Conservation (phyloP, 37 sponge, comb jelly and placozoan species). For the Lycopodina hypogea region DNA sequence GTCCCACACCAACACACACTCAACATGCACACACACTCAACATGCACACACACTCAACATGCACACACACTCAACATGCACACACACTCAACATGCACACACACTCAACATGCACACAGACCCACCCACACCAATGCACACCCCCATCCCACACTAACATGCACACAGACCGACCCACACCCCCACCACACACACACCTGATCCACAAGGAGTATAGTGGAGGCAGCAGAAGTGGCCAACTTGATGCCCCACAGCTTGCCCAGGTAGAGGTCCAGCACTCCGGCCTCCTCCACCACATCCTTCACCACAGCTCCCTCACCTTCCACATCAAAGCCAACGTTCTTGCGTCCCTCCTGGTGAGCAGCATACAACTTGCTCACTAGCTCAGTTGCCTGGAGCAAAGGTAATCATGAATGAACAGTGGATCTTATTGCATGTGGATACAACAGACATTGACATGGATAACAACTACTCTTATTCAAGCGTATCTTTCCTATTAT, state of each 20-base stretch:
- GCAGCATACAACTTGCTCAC: conserved; percentile 87
- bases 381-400: conserved; percentile 69
- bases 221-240: conserved; percentile 87
- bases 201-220: conserved; percentile 90
- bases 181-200: conserved; percentile 57
- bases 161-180: not conserved
- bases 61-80: not conserved
- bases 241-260: conserved; percentile 91
- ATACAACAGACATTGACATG: not conserved
- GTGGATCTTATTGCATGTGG: too few relatives aligned
- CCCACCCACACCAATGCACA: not conserved
- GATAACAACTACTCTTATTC: too few relatives aligned
- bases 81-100: too few relatives aligned
- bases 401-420: not conserved
- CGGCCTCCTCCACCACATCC: conserved; percentile 54
- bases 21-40: too few relatives aligned
- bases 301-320: conserved; percentile 57
- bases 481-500: too few relatives aligned
- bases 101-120: too few relatives aligned
- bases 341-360: conserved; percentile 77
- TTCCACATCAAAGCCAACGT: conserved; percentile 73
- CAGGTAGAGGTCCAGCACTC: conserved; percentile 75
- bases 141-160: too few relatives aligned
- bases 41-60: not conserved
- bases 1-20: too few relatives aligned